Evolutionary conservation across 2,888 invertebrate species (phyloP), one percentile per base, ranked within the genome.

Genomic region (Patella pellucida): DNA sequence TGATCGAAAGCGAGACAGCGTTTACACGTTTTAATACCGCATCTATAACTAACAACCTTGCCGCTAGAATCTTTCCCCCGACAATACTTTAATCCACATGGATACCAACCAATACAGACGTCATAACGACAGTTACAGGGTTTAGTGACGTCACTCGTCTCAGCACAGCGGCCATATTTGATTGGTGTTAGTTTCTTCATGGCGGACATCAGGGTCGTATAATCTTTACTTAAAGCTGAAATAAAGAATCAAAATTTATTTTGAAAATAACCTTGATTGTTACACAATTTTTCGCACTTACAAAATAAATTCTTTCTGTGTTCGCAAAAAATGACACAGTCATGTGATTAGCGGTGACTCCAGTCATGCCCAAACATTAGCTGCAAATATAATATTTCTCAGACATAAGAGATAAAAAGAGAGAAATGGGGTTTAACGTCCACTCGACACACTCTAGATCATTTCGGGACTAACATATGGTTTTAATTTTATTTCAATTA

Each of bases 11-110:
- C 93, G 90, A 95, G 95, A 91, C 97, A 97, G 90, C 96, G 95
- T 86, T 95, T 94, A 91, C 98, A 98, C 0, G 98, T 98, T 92
- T 97, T 97, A 89, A 98, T 98, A 81, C 98, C 98, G 90, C 98
- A 98, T 73, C 97, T 93, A 92, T 97, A 97, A 73, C 93, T 93
- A 83, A 93, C 92, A 7, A 93, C 94, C 93, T 92, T 94, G 89
- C 93, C 94, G 83, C 93, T 93, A 27, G 91, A 90, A 69, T 94
- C 94, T 90, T 95, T 95, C 69, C 95, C 95, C 87, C 96, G 96
- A 92, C 98, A 98, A 92, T 97, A 98, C 90, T 97, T 97, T 68
- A 98, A 93, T 31, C 96, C 97, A 91, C 97, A 98, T 0, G 98
- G 97, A 91, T 97, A 98, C 97, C 97, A 98, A 74, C 96, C 96